Evolutionary conservation across 1,140 invertebrate genomes (phyloP).

Genomic region (Euura saliciscinereae): DNA sequence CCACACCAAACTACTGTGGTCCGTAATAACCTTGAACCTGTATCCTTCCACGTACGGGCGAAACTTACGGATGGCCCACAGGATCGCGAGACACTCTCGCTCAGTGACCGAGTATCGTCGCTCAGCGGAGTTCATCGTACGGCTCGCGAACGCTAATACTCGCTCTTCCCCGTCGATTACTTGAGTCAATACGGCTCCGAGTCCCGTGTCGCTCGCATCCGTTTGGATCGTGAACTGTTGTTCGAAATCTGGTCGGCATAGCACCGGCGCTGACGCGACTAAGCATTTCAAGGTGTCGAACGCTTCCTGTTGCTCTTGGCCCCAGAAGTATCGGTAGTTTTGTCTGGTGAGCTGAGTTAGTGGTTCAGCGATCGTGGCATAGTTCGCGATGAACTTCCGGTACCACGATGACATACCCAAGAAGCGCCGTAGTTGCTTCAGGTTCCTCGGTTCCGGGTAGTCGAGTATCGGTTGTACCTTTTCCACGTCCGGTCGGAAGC

Average conservation of each 20-base stretch:
- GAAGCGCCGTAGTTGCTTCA: constrained; percentile 53
- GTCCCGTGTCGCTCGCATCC: constrained; percentile 17
- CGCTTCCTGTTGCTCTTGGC: constrained; percentile 21
- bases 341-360: constrained; percentile 36
- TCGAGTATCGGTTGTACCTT: constrained; percentile 42
- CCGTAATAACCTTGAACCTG: constrained; percentile 18
- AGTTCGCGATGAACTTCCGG: constrained; percentile 35
- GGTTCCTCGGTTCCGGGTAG: constrained; percentile 44
- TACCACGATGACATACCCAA: constrained; percentile 40
- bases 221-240: background rate
- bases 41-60: constrained; percentile 17
- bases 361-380: constrained; percentile 29
- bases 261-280: constrained; percentile 11
- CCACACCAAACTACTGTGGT: constrained; percentile 46
- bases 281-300: constrained; percentile 29
- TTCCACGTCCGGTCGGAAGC: constrained; percentile 46
- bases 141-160: constrained; percentile 34
- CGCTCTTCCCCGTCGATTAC: constrained; percentile 18
- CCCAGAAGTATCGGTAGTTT: constrained; percentile 31
- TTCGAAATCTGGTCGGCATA: background rate
- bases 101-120: constrained; percentile 27
- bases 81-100: background rate
- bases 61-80: constrained; percentile 10
- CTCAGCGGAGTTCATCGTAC: constrained; percentile 35
- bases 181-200: constrained; percentile 27